These are phyloP conservation scores for Mnemiopsis leidyi DNA, from an alignment of 37 sponge, comb jelly and placozoan genomes.

Conservation along the genomic window DNA sequence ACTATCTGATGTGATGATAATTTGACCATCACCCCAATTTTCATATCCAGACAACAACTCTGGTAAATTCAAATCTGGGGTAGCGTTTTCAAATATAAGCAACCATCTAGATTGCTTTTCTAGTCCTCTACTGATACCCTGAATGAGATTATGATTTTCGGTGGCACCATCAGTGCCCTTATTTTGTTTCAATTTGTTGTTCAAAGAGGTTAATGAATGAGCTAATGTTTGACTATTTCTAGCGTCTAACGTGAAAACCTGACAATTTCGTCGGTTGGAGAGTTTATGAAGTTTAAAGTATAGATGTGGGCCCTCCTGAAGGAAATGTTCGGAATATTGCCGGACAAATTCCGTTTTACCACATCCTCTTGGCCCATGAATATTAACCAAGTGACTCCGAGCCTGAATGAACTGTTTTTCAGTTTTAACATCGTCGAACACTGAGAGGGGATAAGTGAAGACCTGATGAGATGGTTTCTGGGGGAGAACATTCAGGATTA, in stretches of 20 bases:
- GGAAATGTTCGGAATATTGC: constrained; percentile 20
- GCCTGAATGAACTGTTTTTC: background rate
- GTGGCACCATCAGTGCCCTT: constrained; percentile 32
- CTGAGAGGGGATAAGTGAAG: background rate
- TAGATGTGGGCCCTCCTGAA: constrained; percentile 33
- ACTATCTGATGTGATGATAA: constrained; percentile 18
- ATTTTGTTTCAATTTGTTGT: background rate
- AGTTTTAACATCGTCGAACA: background rate
- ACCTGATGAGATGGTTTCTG: constrained; percentile 4
- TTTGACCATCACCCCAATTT: constrained; percentile 60
- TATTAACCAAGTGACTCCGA: background rate
- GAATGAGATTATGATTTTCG: constrained; percentile 18
- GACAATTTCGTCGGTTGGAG: constrained; percentile 26
- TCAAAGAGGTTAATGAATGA: constrained; percentile 17
- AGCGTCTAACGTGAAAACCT: constrained; percentile 29
- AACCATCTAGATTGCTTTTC: constrained; percentile 37
- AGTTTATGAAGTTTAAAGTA: constrained; percentile 53
- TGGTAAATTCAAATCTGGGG: background rate
- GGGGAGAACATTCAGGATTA: constrained; percentile 36
- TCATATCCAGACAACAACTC: constrained; percentile 49
- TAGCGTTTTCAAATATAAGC: constrained; percentile 45
- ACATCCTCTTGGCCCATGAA: constrained; percentile 21
- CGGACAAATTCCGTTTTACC: constrained; percentile 57
- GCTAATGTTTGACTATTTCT: constrained; percentile 32
- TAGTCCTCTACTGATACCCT: constrained; percentile 19